Percentiles rank a stretch among this genome's conserved stretches.
phyloP scores from a whole-genome alignment of 1,140 invertebrate species.

The Scaptomyza graminum region DNA sequence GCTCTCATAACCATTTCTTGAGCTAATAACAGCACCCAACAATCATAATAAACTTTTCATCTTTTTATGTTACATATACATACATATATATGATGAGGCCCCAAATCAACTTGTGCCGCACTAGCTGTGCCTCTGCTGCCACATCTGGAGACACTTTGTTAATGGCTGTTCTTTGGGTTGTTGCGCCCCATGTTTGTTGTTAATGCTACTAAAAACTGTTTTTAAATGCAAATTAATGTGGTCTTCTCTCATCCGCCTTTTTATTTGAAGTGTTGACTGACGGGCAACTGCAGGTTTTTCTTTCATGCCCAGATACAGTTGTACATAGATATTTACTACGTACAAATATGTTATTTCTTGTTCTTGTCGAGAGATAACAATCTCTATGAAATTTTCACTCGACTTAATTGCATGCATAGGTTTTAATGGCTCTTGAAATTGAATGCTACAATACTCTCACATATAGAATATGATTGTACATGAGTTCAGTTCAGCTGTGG shows the following conservation, averaged over 20 bases:
- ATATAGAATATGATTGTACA: neutral
- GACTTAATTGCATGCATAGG: slow-evolving; percentile 80
- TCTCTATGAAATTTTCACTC: slow-evolving; percentile 82
- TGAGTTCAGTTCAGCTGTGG: slow-evolving; percentile 11
- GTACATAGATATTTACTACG: slow-evolving; percentile 18
- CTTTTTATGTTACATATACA: slow-evolving; percentile 80
- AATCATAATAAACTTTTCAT: slow-evolving; percentile 82
- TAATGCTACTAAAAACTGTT: slow-evolving; percentile 80
- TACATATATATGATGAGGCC: slow-evolving; percentile 71
- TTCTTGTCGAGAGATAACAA: slow-evolving; percentile 76
- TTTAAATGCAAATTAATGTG: slow-evolving; percentile 82
- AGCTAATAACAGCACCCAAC: slow-evolving; percentile 72
- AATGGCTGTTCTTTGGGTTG: slow-evolving; percentile 50
- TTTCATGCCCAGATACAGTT: slow-evolving; percentile 18
- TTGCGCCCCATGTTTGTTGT: slow-evolving; percentile 66
- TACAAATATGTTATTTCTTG: slow-evolving; percentile 75
- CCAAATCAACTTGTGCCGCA: slow-evolving; percentile 47
- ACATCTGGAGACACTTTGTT: slow-evolving; percentile 82
- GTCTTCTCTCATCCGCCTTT: slow-evolving; percentile 51
- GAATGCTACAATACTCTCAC: slow-evolving; percentile 40
- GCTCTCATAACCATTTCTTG: slow-evolving; percentile 75
- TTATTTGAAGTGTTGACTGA: slow-evolving; percentile 81
- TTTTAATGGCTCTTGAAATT: slow-evolving; percentile 82
- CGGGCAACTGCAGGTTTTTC: slow-evolving; percentile 55
- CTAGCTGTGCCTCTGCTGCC: slow-evolving; percentile 23